Base-by-base conservation (phyloP, 2,113 vertebrate genomes). In the Brachypodius melanocephalos region DNA sequence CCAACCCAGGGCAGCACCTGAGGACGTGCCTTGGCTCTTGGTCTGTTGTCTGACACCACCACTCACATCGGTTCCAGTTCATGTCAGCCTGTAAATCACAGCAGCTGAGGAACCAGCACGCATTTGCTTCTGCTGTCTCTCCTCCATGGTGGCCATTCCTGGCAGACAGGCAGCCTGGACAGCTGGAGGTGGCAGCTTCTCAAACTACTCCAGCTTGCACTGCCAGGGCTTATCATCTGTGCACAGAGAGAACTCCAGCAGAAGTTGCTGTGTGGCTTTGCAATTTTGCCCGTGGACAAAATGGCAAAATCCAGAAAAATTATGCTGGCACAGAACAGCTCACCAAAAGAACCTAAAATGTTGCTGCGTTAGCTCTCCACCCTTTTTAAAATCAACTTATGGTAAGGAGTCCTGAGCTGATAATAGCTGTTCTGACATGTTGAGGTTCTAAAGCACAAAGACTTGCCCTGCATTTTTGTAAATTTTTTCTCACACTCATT, bases 181-280 rank as follows among this genome's bases (percentile, higher is more conserved):
- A 96, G 91, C 86, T 96, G 87, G 89, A 81, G 55, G 80, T 54
- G 84, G 73, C 74, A 92, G 87, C 85, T 89, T 87, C 89, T 87
- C 43, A 69, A 94, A 38, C 59, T 38, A 12, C 34, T 86, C 46
- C 6, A 62, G 77, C 1, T 0, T 55, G 72, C 61, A 3, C 34
- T 95, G 76, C 93, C 91, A 95, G 84, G 46, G 65, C 65, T 71
- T 77, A 26, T 95, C 89, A 77, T 84, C 91, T 90, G 89, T 51
- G 76, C 89, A 42, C 34, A 54, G 55, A 13, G 59, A 92, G 65
- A 69, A 62, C 55, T 86, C 79, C 80, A 86, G 86, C 58, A 81
- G 14, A 71, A 79, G 78, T 46, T 85, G 31, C 14, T 68, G 58
- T 0, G 0, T 66, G 46, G 67, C 22, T 83, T 86, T 58, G 14